Evolutionary conservation across 1,140 invertebrate genomes (phyloP).

Genomic region (Pararge aegeria): DNA sequence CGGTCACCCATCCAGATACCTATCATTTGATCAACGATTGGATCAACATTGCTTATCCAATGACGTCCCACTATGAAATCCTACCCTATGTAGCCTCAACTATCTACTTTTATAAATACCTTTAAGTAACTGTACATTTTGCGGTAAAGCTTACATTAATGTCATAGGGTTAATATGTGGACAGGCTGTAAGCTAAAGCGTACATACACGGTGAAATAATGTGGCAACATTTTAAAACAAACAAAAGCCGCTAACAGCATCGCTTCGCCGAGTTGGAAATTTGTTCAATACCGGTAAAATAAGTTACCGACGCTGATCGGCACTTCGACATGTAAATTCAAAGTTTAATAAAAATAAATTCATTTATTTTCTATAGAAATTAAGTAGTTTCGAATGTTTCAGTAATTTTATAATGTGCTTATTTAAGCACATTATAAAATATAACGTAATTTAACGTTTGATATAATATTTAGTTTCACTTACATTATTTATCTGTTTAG

Average conservation of each 20-base stretch:
- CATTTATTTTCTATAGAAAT: background rate
- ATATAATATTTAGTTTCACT: no score
- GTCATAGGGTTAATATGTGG: background rate
- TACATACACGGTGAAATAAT: background rate
- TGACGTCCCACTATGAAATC: no score
- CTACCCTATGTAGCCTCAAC: no score
- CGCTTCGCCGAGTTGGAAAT: background rate
- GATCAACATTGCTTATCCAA: no score
- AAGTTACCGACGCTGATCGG: background rate
- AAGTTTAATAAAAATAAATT: background rate
- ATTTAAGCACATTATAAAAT: no score
- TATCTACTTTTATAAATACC: background rate
- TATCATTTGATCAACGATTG: no score
- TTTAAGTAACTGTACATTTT: background rate
- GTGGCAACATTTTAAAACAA: background rate
- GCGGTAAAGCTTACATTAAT: background rate
- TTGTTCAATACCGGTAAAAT: background rate
- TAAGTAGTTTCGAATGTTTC: no score
- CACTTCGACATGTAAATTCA: background rate
- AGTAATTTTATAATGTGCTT: no score
- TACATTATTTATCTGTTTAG: no score
- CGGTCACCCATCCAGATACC: no score
- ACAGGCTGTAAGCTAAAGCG: background rate
- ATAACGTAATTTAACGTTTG: no score
- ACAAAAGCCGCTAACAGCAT: background rate